Evolutionary conservation across 2,797 vertebrate species (phyloP), one percentile per base, ranked within the genome.

Genomic region (Ambastaia sidthimunki): DNA sequence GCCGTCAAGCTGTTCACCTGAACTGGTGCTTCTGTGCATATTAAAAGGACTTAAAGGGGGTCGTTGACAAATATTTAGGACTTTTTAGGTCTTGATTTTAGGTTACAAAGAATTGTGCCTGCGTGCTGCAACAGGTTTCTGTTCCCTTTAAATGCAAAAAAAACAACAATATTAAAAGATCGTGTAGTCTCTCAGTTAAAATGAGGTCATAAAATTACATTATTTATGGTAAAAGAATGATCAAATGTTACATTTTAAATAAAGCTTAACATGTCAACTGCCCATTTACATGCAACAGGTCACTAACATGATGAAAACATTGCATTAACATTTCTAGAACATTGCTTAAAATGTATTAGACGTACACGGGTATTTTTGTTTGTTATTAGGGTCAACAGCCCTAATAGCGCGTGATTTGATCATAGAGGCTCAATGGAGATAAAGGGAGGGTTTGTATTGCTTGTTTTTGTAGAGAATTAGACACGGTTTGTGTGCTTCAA

Each of bases 381-480:
- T 75, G 66, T 50, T 16, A 62, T 70, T 70, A 34, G 31, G 31
- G 63, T 76, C 52, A 18, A 12, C 1, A 13, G 41, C 25, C 37
- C 54, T 77, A 16, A 31, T 57, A 23, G 34, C 11, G 0, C 55
- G 19, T 54, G 73, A 21, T 52, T 67, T 1, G 23, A 52, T 66
- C 73, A 31, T n/a, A 66, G 31, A 67, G 60, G 48, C 2, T 55
- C 7, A 67, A 21, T 10, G 9, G 25, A 15, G 41, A 37, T 57
- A 4, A 41, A 57, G 52, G 75, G 65, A 50, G 67, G 55, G 67
- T 60, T 67, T 62, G 10, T 62, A n/a, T 23, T 69, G 15, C 37
- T 69, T 48, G 75, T 69, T 48, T 78, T 78, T 70, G 76, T 50
- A 76, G 59, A 54, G 68, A 76, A 79, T 60, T 47, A 57, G 63